phyloP scores from a whole-genome alignment of 2,113 vertebrate species.

The Eurystomus gularis region DNA sequence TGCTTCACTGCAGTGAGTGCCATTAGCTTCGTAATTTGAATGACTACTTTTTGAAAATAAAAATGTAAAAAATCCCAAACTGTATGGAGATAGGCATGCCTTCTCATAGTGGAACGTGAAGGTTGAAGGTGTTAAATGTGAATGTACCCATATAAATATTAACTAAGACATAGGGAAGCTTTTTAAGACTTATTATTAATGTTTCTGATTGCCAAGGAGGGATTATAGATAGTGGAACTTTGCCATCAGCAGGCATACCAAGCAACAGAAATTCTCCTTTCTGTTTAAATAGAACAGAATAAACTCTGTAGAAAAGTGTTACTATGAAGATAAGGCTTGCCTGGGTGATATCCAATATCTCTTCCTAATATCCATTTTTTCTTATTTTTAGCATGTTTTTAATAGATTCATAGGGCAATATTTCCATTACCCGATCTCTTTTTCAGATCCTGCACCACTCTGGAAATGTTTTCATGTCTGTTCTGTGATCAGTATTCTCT shows the following conservation, averaged over 20 bases:
- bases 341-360: neutral
- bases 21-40: neutral
- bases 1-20: neutral
- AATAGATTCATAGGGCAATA: neutral
- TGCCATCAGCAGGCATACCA: neutral
- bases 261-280: neutral
- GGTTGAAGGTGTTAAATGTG: neutral
- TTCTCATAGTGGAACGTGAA: neutral
- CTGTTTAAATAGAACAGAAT: neutral
- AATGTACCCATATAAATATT: neutral
- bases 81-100: neutral
- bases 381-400: neutral
- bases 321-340: neutral
- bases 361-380: neutral
- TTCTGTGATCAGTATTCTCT: neutral
- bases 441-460: neutral
- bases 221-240: neutral
- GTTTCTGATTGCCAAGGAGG: neutral
- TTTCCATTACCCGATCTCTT: neutral
- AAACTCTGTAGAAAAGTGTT: neutral
- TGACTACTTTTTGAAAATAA: neutral
- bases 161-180: neutral
- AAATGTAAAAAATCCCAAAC: neutral
- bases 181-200: neutral
- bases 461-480: neutral